Percentiles rank a stretch among this genome's conserved stretches.
phyloP scores from a whole-genome alignment of 2,113 vertebrate species.

The Piliocolobus tephrosceles region DNA sequence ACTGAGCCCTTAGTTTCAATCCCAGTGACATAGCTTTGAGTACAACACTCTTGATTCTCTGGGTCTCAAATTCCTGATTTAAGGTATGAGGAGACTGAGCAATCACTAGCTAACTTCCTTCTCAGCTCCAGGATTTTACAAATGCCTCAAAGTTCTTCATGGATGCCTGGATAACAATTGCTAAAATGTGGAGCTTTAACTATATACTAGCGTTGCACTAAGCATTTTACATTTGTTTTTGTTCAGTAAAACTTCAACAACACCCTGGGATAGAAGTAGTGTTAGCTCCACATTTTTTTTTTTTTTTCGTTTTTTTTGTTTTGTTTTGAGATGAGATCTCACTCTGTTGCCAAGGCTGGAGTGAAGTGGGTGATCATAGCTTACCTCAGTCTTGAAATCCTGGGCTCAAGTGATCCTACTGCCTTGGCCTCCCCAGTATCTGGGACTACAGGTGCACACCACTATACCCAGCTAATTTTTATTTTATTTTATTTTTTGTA shows the following conservation, averaged over 20 bases:
- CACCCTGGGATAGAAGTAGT: neutral
- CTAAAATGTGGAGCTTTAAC: rapidly evolving
- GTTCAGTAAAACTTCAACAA: neutral
- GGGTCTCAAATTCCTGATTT: neutral
- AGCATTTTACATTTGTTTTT: neutral
- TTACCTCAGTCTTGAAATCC: too few species aligned
- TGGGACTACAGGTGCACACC: too few species aligned
- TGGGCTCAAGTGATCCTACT: too few species aligned
- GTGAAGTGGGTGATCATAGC: too few species aligned
- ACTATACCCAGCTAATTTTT: too few species aligned
- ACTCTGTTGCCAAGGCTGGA: too few species aligned
- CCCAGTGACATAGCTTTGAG: rapidly evolving
- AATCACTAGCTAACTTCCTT: neutral
- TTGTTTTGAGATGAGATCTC: too few species aligned
- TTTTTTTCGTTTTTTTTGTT: too few species aligned
- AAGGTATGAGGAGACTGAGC: neutral
- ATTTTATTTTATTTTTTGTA: too few species aligned
- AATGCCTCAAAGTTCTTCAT: rapidly evolving
- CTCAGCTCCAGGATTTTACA: neutral
- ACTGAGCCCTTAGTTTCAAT: neutral
- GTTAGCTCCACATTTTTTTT: too few species aligned
- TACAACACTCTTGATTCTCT: neutral
- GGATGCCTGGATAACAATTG: neutral
- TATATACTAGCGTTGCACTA: rapidly evolving
- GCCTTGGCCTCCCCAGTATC: too few species aligned